These are phyloP conservation scores for Saccopteryx bilineata DNA, from an alignment of 2,113 vertebrate species.

Conservation along the genomic window DNA sequence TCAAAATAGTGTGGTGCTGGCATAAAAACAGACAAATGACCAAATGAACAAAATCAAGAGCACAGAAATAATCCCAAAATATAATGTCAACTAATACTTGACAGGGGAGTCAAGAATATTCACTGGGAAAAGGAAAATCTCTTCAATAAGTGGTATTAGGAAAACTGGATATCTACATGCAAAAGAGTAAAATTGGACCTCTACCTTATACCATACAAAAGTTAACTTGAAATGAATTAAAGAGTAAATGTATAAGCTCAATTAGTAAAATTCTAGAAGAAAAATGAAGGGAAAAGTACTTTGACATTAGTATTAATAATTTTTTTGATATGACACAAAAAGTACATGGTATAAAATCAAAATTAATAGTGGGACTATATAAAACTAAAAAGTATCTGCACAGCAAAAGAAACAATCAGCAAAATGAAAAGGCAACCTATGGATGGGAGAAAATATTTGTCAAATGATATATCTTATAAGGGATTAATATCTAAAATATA, in stretches of 20 bases:
- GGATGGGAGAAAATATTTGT: background rate
- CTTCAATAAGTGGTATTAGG: background rate
- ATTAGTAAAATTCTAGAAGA: background rate
- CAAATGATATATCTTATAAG: background rate
- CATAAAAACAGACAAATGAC: too few relatives aligned
- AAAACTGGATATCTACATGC: background rate
- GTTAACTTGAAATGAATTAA: background rate
- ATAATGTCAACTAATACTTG: background rate
- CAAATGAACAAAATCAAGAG: background rate
- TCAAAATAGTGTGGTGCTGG: background rate
- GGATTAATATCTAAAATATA: background rate
- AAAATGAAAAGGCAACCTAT: background rate
- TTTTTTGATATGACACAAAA: background rate
- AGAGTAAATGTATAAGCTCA: background rate
- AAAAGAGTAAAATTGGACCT: background rate
- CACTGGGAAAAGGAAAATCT: background rate
- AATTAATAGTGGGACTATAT: background rate
- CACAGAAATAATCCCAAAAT: background rate
- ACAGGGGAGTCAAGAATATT: background rate
- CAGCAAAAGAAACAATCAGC: background rate
- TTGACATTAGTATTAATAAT: background rate
- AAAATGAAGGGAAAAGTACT: background rate
- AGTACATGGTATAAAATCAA: background rate
- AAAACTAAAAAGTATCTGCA: background rate
- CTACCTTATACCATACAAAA: background rate